Evolutionary conservation across 2,888 invertebrate genomes (phyloP).

Genomic region (Bimastos eiseni): DNA sequence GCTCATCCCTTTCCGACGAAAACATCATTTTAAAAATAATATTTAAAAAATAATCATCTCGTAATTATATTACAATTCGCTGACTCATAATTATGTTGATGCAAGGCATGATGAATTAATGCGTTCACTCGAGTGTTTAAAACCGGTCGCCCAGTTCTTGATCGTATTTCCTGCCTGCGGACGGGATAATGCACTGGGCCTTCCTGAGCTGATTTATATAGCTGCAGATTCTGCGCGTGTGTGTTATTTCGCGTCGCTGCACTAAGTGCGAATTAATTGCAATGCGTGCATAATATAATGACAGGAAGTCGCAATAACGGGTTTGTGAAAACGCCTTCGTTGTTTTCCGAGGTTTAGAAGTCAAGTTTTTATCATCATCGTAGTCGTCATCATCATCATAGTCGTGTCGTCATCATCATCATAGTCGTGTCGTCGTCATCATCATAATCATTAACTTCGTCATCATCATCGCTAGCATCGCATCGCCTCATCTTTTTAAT

Average conservation of each 20-base stretch:
- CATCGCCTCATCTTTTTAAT: background rate
- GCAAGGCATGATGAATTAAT: background rate
- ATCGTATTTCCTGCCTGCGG: background rate
- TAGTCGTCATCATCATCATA: background rate
- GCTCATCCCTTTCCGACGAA: background rate
- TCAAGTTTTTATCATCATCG: background rate
- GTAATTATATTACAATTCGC: background rate
- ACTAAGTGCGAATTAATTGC: background rate
- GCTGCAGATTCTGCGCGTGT: background rate
- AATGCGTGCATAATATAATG: no score
- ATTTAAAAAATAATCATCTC: no score
- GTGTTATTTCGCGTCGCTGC: background rate
- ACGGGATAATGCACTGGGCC: background rate
- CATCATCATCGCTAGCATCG: background rate
- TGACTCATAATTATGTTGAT: no score
- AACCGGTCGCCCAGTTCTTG: background rate
- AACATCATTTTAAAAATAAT: background rate
- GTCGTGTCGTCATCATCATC: background rate
- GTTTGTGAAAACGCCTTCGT: background rate
- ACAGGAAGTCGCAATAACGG: no score
- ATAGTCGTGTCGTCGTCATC: background rate
- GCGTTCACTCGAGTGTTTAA: background rate
- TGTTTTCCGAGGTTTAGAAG: background rate
- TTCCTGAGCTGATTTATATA: background rate
- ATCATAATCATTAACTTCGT: background rate